Conservation (phyloP, 2,113 vertebrate species). For the Engystomops pustulosus region DNA sequence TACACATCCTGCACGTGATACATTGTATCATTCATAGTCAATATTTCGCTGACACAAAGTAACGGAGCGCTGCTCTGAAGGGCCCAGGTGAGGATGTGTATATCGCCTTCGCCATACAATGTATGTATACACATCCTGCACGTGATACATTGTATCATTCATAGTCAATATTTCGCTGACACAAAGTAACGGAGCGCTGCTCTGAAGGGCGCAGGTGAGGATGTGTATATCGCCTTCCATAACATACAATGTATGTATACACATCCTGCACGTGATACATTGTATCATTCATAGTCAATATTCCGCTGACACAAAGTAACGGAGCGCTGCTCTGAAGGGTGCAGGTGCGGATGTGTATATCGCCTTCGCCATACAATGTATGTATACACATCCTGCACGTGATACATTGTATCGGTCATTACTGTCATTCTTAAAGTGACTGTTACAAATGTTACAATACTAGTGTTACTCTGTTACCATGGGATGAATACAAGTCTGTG, state of each 20-base stretch:
- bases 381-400: background rate
- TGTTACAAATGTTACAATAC: background rate
- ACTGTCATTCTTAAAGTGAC: background rate
- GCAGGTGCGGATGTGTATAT: background rate
- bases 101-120: background rate
- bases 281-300: background rate
- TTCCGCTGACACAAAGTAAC: background rate
- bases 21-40: background rate
- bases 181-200: background rate
- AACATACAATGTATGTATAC: background rate
- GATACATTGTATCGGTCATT: background rate
- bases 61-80: background rate
- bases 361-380: background rate
- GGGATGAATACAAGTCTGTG: background rate
- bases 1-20: background rate
- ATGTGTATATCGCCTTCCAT: background rate
- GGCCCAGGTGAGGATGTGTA: background rate
- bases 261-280: background rate
- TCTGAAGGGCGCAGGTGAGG: background rate
- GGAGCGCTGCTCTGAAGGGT: background rate
- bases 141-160: background rate
- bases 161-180: background rate
- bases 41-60: background rate
- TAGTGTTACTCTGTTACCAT: background rate
- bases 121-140: background rate